Evolutionary conservation across 23 tunicate species (phyloP).

Genomic region (Clavelina lepadiformis): DNA sequence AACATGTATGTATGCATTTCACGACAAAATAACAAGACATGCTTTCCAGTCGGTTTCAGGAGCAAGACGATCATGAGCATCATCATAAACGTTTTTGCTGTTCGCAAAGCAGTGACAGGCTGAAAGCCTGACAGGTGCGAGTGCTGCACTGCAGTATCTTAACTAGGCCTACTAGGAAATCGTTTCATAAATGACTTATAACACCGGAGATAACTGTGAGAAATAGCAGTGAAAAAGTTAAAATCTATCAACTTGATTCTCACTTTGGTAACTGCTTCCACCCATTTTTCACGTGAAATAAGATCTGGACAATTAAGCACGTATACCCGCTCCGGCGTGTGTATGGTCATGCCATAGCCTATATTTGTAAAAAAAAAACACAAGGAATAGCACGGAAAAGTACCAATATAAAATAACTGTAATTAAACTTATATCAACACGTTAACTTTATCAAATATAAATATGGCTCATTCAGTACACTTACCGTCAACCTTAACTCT

Average conservation of each 20-base stretch:
- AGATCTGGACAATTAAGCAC: conserved; percentile 40
- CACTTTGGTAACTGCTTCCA: conserved; percentile 26
- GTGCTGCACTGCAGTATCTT: too few relatives aligned
- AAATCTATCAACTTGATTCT: not conserved
- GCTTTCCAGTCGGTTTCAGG: too few relatives aligned
- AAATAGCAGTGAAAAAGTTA: not conserved
- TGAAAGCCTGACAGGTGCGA: too few relatives aligned
- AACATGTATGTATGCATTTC: too few relatives aligned
- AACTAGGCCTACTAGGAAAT: not conserved
- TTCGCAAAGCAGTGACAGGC: too few relatives aligned
- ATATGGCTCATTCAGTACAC: not conserved
- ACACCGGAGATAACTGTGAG: too few relatives aligned
- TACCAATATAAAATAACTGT: not conserved
- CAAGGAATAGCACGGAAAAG: not conserved
- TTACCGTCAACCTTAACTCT: conserved; percentile 63
- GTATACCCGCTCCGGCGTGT: conserved; percentile 81
- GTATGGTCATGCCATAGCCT: conserved; percentile 77
- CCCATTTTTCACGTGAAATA: conserved; percentile 59
- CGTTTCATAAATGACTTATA: not conserved
- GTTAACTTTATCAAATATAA: not conserved
- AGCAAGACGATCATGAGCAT: too few relatives aligned
- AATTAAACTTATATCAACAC: too few relatives aligned
- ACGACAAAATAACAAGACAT: too few relatives aligned
- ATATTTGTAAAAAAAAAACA: not conserved
- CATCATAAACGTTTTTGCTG: too few relatives aligned